phyloP scores from a whole-genome alignment of 2,888 invertebrate species.

The Phania funesta region DNA sequence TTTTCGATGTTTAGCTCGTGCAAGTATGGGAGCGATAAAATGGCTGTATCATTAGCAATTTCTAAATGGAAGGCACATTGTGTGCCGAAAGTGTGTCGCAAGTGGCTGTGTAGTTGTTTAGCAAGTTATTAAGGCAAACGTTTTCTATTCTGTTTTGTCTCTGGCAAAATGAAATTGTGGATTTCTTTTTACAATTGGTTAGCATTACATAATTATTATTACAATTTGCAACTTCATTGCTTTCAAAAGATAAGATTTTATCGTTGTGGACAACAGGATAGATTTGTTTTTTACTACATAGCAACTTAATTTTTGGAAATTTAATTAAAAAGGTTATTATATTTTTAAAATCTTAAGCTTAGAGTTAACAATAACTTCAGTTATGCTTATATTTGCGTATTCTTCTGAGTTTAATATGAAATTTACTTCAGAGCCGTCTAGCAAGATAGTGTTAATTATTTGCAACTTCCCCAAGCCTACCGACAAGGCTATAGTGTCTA shows the following conservation, averaged over 20 bases:
- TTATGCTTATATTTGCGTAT: not conserved
- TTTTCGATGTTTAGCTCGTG: too few species aligned
- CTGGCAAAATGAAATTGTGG: too few species aligned
- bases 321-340: conserved; percentile 9
- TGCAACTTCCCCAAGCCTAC: conserved; percentile 6
- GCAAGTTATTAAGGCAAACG: too few species aligned
- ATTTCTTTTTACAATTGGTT: too few species aligned
- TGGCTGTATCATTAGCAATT: too few species aligned
- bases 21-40: too few species aligned
- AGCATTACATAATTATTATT: too few species aligned
- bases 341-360: conserved; percentile 1
- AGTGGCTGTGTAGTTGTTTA: too few species aligned
- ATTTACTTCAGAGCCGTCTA: conserved; percentile 19
- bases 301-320: not conserved
- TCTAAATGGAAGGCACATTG: too few species aligned
- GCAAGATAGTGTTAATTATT: conserved; percentile 25
- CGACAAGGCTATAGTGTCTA: conserved; percentile 18
- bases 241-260: not conserved
- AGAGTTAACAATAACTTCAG: conserved; percentile 11
- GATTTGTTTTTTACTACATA: conserved; percentile 12
- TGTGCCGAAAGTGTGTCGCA: too few species aligned
- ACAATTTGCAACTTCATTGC: conserved; percentile 8
- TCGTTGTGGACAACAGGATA: conserved; percentile 16
- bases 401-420: conserved; percentile 14
- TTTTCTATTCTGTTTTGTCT: too few species aligned